Base-by-base conservation (phyloP, 2,888 invertebrate species). In the Rhogogaster chlorosoma region DNA sequence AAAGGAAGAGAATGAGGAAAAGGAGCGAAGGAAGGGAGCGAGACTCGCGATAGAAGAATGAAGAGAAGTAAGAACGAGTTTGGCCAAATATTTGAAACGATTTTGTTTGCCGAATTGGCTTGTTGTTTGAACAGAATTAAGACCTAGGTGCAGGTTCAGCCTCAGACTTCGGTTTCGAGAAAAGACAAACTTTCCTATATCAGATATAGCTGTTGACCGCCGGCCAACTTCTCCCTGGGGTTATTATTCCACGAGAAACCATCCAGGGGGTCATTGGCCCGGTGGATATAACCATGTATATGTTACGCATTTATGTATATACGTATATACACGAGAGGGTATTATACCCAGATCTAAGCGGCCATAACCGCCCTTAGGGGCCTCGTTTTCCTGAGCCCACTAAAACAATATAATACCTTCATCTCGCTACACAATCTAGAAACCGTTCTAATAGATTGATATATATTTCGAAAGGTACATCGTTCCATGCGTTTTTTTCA, bases 381-480 rank as follows among this genome's bases (percentile, higher is more conserved):
- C 49, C 77, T 77, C 77, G 77, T 77, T 77, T 53, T 29, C 45
- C 77, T 45, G 53, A 80, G 49, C 61, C 36, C 80, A 61, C 57
- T 80, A 80, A 80, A 80, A 80, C 80, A 80, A 80, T 80, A 80
- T 57, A 80, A 61, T 80, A 38, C 36, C 57, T 80, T 38, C 57
- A 49, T 57, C 26, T 77, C 42, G 22, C 73, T 77, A 18, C 53
- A 77, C 45, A 53, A 77, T 49, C 77, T 29, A 49, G 77, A 26
- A n/a, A 42, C 26, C 42, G 22, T 42, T 22, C 22, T 73, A 73
- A 73, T 73, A 73, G 42, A 73, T 73, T 42, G 67, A 67, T 67
- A 53, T 53, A n/a, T n/a, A n/a, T 61, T 67, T 57, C 57, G n/a
- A 22, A 6, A 57, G 6, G 57, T n/a, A 5, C 12, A 42, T 9